Base-by-base conservation (phyloP, 23 tunicate genomes). In the Diplosoma virens region DNA sequence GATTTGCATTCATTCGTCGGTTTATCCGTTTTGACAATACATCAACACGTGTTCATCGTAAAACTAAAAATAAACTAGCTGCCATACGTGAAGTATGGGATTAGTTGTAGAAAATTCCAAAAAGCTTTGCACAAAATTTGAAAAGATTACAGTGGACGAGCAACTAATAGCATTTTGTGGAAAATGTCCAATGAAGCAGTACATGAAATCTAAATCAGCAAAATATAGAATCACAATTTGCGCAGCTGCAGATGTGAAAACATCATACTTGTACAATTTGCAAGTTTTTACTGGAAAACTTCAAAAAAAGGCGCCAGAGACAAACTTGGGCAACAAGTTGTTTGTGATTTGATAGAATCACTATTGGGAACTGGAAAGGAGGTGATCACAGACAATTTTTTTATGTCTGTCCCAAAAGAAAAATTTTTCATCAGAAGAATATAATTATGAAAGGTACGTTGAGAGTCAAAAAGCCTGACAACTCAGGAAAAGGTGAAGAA, bases 1-100 rank as follows among this genome's bases (percentile, higher is more conserved):
- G 65, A 58, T 58, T 58, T 23, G 26, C 65, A 23, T 20, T 5
- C 24, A n/a, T 58, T 20, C 26, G 7, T 58, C 65, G 21, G 65
- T 58, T 58, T 23, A 58, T 58, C 21, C 6, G 65, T 17, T 58
- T 58, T 58, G 65, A 58, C 26, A 22, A 58, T 22, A 58, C 14
- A 58, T 58, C 65, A 20, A 58, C 20, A 58, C 65, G 65, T 23
- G 26, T n/a, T 58, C 65, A n/a, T 11, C 65, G 65, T 11, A 58
- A 23, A 58, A 22, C 65, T 9, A 58, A 58, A 58, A 23, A 9
- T 23, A 9, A 58, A 58, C 65, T 58, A 11, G 65, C 65, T 9
- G 25, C 65, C n/a, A n/a, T 58, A 20, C 65, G 65, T n/a, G 20
- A 58, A 22, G 65, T 58, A n/a, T 58, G 24, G 14, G 20, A 23